A percentile compares a stretch with the other conserved stretches of the same genome.
These are phyloP conservation scores for Sympetrum striolatum DNA, from an alignment of 2,888 invertebrate species.

Conservation along the genomic window DNA sequence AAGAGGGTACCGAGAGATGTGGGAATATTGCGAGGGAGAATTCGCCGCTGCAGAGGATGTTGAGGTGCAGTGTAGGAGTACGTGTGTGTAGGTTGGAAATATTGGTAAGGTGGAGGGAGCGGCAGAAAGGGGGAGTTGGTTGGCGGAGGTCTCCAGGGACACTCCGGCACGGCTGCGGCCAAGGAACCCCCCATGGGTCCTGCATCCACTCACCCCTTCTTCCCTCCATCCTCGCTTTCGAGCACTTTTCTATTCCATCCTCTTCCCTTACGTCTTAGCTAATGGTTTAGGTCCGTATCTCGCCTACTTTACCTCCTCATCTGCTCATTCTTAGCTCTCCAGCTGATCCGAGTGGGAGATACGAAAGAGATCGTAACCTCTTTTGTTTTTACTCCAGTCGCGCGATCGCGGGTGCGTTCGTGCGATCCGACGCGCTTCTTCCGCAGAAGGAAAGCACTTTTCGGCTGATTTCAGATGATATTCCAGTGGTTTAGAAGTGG, in stretches of 20 bases:
- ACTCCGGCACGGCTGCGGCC: constrained; percentile 31
- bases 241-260: neutral
- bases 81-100: constrained; percentile 34
- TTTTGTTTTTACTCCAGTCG: neutral
- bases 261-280: neutral
- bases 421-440: neutral
- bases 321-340: neutral
- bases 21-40: neutral
- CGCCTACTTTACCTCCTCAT: constrained; percentile 20
- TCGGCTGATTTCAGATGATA: too few relatives aligned
- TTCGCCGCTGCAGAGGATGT: neutral
- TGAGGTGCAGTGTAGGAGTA: neutral
- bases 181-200: constrained; percentile 25
- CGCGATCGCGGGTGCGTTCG: neutral
- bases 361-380: neutral
- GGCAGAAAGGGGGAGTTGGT: neutral
- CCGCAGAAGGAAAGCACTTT: too few relatives aligned
- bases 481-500: too few relatives aligned
- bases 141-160: constrained; percentile 10
- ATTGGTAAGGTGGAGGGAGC: neutral
- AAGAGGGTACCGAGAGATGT: neutral
- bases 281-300: neutral
- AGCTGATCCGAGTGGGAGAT: neutral
- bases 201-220: constrained; percentile 6
- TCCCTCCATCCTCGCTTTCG: neutral